phyloP scores from a whole-genome alignment of 2,797 vertebrate genomes.

The Gymnoscopelus braueri region DNA sequence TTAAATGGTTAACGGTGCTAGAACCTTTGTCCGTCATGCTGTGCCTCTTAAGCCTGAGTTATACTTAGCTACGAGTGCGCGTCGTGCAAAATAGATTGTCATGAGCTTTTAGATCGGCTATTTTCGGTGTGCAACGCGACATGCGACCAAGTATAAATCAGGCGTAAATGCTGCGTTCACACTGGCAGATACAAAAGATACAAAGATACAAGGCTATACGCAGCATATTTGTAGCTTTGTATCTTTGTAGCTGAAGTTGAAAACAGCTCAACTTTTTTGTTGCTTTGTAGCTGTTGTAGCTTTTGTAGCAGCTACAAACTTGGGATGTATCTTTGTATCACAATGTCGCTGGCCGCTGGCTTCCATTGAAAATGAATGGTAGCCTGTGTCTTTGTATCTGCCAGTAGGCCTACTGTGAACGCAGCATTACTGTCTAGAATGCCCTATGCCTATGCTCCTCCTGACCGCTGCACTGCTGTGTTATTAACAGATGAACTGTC shows the following conservation, averaged over 20 bases:
- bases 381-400: too few relatives aligned
- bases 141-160: too few relatives aligned
- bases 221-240: too few relatives aligned
- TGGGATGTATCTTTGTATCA: too few relatives aligned
- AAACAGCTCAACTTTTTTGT: neutral
- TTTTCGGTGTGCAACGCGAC: neutral
- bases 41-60: neutral
- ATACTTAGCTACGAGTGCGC: neutral
- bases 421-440: neutral
- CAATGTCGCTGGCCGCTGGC: too few relatives aligned
- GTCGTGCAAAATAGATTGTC: neutral
- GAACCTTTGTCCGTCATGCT: neutral
- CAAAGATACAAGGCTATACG: too few relatives aligned
- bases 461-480: conserved; percentile 65
- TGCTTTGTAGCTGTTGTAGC: too few relatives aligned
- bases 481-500: conserved; percentile 94
- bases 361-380: too few relatives aligned
- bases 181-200: too few relatives aligned
- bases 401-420: too few relatives aligned
- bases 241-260: too few relatives aligned
- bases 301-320: too few relatives aligned
- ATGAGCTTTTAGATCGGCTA: neutral
- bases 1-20: neutral
- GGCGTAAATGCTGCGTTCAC: neutral
- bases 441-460: conserved; percentile 22